A percentile compares a stretch with the other conserved stretches of the same genome.
Conservation (phyloP, 2,113 vertebrate species). For the Zosterops hypoxanthus region DNA sequence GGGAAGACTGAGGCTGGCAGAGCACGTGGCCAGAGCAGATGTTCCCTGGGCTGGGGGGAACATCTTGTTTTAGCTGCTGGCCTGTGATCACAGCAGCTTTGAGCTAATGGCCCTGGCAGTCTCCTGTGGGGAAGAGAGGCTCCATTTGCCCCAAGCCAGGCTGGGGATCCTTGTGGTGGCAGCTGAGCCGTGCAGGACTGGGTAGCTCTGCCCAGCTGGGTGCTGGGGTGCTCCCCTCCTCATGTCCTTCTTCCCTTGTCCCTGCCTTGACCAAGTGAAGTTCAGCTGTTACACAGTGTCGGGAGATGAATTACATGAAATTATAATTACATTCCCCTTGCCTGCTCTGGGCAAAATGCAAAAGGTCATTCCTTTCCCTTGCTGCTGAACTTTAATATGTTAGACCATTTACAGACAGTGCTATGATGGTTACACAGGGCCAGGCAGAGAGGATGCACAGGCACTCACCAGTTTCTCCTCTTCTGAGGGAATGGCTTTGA, state of each 20-base stretch:
- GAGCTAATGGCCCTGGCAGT: not conserved
- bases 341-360: constrained; percentile 54
- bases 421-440: constrained; percentile 40
- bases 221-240: not conserved
- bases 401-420: constrained; percentile 2
- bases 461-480: not conserved
- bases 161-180: accelerated
- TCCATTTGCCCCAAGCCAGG: not conserved
- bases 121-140: not conserved
- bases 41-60: not conserved
- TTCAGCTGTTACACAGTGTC: not conserved
- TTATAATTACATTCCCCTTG: constrained; percentile 48
- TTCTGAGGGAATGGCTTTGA: not conserved
- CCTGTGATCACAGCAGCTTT: not conserved
- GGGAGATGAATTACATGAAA: constrained; percentile 57
- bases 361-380: constrained; percentile 65
- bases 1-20: not conserved
- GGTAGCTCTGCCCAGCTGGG: not conserved
- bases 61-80: not conserved
- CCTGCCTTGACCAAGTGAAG: not conserved
- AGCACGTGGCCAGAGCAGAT: not conserved
- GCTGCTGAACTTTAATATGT: constrained; percentile 46
- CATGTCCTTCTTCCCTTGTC: not conserved
- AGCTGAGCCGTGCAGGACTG: accelerated
- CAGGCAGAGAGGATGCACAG: not conserved